Base-by-base conservation (phyloP, 2,888 invertebrate species). In the Synanthedon myopaeformis region DNA sequence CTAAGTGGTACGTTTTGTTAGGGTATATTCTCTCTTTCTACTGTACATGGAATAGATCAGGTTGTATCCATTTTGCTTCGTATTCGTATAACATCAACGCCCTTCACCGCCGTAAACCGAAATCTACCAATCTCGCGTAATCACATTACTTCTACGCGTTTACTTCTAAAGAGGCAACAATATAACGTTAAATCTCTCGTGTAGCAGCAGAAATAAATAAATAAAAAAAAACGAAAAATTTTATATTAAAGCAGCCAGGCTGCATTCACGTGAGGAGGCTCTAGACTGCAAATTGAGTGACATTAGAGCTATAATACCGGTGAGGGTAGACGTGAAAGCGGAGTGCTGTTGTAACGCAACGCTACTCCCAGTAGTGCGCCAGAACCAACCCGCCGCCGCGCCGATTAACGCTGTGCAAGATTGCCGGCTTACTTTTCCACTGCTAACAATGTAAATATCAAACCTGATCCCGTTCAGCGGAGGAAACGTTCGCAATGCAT, bases 241-340 rank as follows among this genome's bases (percentile, higher is more conserved):
- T 85, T 81, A 83, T 85, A 83, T 85, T 81, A 84, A 86, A 83
- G 79, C 77, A 67, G 74, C 76, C 72, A 68, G 70, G 76, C 78
- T 77, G 82, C 80, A 80, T 84, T 83, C 81, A 84, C 80, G 79
- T 83, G 80, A 83, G 82, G 76, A 75, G 75, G 77, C 80, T 72
- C 84, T 83, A 83, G 82, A 84, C 84, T 79, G 82, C 77, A 82
- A 84, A 86, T 86, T 86, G 82, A 85, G 85, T 85, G 85, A 84
- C 82, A 84, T 85, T 85, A 86, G 77, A 74, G 79, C 75, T 68
- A 84, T 84, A 85, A 84, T 84, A 79, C 77, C 73, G 67, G 73
- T 67, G 74, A 76, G 72, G 79, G 78, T 74, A 74, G 74, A 78
- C 74, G 77, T 82, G 81, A 81, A 81, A 76, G 80, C 77, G 62